Evolutionary conservation across 2,888 invertebrate species (phyloP), one percentile per base, ranked within the genome.

Genomic region (Onthophagus sagittarius): DNA sequence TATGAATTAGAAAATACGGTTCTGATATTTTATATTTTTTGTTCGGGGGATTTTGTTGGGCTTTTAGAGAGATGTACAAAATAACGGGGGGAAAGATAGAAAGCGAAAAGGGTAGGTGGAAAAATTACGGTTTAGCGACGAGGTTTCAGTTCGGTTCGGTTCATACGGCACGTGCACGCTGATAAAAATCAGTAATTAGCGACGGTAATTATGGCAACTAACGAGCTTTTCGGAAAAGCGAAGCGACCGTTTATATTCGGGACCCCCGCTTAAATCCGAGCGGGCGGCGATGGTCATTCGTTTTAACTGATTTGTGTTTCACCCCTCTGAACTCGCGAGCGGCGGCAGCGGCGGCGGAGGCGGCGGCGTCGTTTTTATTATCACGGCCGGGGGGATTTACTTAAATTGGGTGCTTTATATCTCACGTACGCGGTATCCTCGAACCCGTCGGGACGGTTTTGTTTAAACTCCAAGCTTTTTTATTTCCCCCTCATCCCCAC

Each of bases 181-280:
- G 85, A 85, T 85, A 85, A 84, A 85, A 85, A 85, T 85, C 85
- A 84, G 84, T 85, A 85, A 85, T 85, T 85, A 85, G 85, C 84
- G 83, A 82, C 84, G 81, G 84, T 85, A 85, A 85, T 85, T 85
- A 85, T 84, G 81, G 83, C 81, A 83, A 83, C 84, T 85, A 85
- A 85, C 84, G 85, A 85, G 84, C 83, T 83, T 84, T 84, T 84
- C 79, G 76, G 75, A 76, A 75, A 75, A 75, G 76, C 76, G 76
- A 72, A 71, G 72, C 75, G 73, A 71, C 73, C 75, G 73, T 75
- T 73, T 75, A 53, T 53, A 74, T 74, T 74, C 75, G 72, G 75
- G 73, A 23, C 23, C 23, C 39, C 39, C 39, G 67, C 74, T 75
- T 75, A 75, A 76, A 72, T 62, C 80, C 80, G 78, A 76, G 78